Evolutionary conservation across 2,113 vertebrate genomes (phyloP).

Genomic region (Phodopus roborovskii): DNA sequence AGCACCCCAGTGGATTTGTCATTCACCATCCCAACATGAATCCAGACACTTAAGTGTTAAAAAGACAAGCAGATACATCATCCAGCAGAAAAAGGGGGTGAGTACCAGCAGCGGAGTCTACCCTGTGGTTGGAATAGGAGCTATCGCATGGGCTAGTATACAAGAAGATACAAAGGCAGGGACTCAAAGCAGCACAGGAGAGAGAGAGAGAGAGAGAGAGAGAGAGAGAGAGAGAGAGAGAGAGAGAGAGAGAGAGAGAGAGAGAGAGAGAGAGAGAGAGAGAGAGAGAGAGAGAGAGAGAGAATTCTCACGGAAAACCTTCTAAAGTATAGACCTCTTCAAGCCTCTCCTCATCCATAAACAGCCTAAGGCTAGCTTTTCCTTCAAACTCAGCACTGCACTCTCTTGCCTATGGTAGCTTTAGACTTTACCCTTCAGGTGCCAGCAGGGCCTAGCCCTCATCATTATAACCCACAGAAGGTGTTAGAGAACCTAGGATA

Average conservation of each 20-base stretch:
- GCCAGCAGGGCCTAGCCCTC: neutral
- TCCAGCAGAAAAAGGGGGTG: accelerated
- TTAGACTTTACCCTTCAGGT: neutral
- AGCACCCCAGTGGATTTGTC: accelerated
- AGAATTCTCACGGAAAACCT: too few species aligned
- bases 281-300: too few species aligned
- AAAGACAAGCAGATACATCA: neutral
- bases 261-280: too few species aligned
- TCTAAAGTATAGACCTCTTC: neutral
- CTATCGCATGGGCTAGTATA: neutral
- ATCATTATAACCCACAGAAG: neutral
- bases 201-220: too few species aligned
- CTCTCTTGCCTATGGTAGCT: neutral
- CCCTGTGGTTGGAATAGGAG: neutral
- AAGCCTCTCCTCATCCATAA: accelerated
- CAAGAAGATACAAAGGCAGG: neutral
- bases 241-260: too few species aligned
- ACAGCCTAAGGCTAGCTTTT: neutral
- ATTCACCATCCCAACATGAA: neutral
- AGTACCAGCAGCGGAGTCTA: neutral
- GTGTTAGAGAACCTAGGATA: accelerated
- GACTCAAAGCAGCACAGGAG: neutral
- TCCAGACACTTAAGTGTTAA: neutral
- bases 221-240: too few species aligned
- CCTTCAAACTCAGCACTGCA: neutral